Evolutionary conservation across 2,888 invertebrate species (phyloP), one percentile per base, ranked within the genome.

Genomic region (Agrochola circellaris): DNA sequence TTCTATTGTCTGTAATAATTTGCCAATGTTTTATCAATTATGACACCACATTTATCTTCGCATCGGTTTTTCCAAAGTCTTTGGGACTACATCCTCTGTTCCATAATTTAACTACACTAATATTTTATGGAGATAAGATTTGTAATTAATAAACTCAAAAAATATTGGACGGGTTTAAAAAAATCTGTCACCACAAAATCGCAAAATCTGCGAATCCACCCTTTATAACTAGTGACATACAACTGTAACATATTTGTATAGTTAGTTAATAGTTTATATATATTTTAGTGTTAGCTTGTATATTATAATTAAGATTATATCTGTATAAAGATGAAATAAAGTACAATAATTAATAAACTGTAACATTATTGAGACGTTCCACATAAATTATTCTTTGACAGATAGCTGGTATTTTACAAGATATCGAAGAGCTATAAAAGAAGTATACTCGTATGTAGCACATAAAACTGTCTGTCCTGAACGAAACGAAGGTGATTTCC

Each of bases 401-500:
- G 5, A 65, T 54, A 9, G 0, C 42, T 51, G 13, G 13, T 34
- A 15, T 45, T 38, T 38, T 15, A 23, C 8, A 62, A 83, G 17
- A 71, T 62, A 64, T n/a, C 15, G 13, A 62, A 61, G 34, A 45
- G 0, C 42, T 45, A 45, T 62, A 62, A 83, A 83, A 62, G 5
- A 79, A 79, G 45, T 42, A 67, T 15, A n/a, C n/a, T n/a, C n/a
- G n/a, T n/a, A 34, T 34, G 34, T 34, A 68, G n/a, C 20, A 58
- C 45, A 84, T 73, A 68, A 72, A 84, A 48, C 6, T 58, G 45
- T 62, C 42, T 54, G 54, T 84, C 73, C 51, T 23, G 72, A 81
- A 58, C 38, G 45, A 60, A 84, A 73, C 67, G 64, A 54, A 70
- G 71, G 71, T 72, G 54, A 70, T 80, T 81, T 72, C 65, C 56